These are phyloP conservation scores for Ambastaia sidthimunki DNA, from an alignment of 2,797 vertebrate genomes.

Conservation along the genomic window DNA sequence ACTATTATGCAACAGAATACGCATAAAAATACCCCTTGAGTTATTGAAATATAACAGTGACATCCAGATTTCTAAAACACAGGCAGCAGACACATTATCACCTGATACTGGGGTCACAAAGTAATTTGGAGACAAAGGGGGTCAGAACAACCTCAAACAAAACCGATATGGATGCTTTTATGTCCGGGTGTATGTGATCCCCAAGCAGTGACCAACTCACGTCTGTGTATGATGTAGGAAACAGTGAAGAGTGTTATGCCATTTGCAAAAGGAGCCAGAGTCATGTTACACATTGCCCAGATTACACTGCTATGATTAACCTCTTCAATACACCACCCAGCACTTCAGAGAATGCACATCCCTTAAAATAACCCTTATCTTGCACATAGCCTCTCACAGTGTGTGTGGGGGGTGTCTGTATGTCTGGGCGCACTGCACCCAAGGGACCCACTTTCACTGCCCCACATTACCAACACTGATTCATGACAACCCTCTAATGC, in stretches of 20 bases:
- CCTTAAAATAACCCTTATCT: constrained; percentile 62
- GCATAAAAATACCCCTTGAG: constrained; percentile 9
- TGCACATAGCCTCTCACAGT: constrained; percentile 13
- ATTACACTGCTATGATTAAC: constrained; percentile 61
- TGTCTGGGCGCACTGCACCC: constrained; percentile 29
- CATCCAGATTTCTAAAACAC: constrained; percentile 36
- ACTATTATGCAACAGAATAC: neutral
- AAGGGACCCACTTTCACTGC: constrained; percentile 21
- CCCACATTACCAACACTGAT: constrained; percentile 53
- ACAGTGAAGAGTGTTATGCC: constrained; percentile 24
- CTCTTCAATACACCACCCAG: constrained; percentile 46
- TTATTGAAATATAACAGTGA: constrained; percentile 1
- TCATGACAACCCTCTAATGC: constrained; percentile 35
- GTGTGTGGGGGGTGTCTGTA: constrained; percentile 11
- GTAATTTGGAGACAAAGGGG: neutral
- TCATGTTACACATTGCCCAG: constrained; percentile 47
- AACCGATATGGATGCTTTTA: constrained; percentile 20
- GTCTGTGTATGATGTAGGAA: constrained; percentile 14
- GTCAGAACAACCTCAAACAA: neutral
- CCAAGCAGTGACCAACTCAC: constrained; percentile 8
- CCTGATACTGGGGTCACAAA: neutral
- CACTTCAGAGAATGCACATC: constrained; percentile 45
- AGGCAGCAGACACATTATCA: neutral
- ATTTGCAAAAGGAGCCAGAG: constrained; percentile 47
- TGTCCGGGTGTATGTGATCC: constrained; percentile 6